A percentile compares a stretch with the other conserved stretches of the same genome.
Conservation (phyloP, 1,140 invertebrate genomes). For the Euschistus heros region DNA sequence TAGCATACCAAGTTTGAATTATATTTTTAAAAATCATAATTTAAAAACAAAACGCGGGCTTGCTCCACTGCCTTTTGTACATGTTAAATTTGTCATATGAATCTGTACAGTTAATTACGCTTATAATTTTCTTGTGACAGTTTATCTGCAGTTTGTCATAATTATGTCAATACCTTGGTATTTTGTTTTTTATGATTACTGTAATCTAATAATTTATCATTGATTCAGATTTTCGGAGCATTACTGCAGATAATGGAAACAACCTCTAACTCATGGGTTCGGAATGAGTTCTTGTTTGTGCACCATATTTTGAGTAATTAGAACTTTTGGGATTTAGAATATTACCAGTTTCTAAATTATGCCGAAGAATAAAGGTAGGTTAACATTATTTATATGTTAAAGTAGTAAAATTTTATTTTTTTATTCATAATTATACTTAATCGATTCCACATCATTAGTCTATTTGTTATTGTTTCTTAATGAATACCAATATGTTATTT, state of each 20-base stretch:
- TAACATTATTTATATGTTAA: neutral
- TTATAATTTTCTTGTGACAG: no score
- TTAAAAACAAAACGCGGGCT: no score
- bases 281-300: slow-evolving; percentile 11
- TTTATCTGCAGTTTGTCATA: no score
- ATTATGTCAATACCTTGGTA: no score
- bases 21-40: no score
- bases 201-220: no score
- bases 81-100: no score
- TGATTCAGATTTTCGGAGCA: neutral
- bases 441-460: neutral
- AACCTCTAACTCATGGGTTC: slow-evolving; percentile 10
- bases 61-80: no score
- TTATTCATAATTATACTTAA: neutral
- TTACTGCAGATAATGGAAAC: neutral
- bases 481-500: neutral
- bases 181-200: no score
- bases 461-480: neutral
- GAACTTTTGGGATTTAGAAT: neutral
- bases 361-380: slow-evolving; percentile 59
- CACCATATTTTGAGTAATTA: slow-evolving; percentile 7
- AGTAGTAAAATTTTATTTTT: neutral
- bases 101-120: no score
- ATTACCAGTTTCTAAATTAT: slow-evolving; percentile 34
- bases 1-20: no score